A percentile compares a stretch with the other conserved stretches of the same genome.
These are phyloP conservation scores for Adelognathus sp. DNA, from an alignment of 2,888 invertebrate genomes.

Conservation along the genomic window DNA sequence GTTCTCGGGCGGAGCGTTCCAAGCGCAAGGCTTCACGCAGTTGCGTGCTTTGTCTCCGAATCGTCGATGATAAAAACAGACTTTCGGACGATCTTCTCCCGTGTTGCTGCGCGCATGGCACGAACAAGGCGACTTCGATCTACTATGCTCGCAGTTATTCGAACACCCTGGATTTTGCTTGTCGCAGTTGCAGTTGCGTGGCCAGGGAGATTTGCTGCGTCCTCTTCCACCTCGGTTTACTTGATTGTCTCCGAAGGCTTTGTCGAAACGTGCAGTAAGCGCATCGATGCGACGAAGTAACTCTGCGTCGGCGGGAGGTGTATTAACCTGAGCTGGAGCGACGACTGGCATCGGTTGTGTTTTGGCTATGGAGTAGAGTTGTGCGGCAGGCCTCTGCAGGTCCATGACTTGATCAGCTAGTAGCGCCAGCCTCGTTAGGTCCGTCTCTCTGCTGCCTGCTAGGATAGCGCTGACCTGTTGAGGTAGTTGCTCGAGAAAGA, in stretches of 20 bases:
- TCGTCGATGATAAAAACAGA: conserved; percentile 19
- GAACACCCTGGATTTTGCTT: neutral
- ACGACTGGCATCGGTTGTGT: neutral
- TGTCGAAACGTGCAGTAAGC: neutral
- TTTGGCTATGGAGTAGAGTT: neutral
- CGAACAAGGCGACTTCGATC: neutral
- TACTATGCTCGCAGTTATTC: neutral
- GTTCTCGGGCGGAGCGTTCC: neutral
- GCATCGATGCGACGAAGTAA: neutral
- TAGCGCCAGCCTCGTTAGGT: neutral
- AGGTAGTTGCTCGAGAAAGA: conserved; percentile 35
- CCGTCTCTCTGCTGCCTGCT: neutral
- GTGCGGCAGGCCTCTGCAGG: conserved; percentile 3
- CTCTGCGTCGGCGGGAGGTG: neutral
- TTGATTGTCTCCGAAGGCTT: neutral
- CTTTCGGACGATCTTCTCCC: neutral
- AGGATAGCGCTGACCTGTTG: conserved; percentile 24
- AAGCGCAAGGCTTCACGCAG: conserved; percentile 13
- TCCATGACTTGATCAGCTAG: conserved; percentile 34
- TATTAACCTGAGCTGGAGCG: neutral
- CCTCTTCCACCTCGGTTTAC: neutral
- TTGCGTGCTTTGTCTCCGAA: conserved; percentile 2
- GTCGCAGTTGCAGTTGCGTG: too few relatives aligned
- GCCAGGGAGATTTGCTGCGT: neutral
- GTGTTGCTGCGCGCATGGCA: neutral